Evolutionary conservation across 2,113 vertebrate genomes (phyloP).

Genomic region (Lamprologus speciosus): DNA sequence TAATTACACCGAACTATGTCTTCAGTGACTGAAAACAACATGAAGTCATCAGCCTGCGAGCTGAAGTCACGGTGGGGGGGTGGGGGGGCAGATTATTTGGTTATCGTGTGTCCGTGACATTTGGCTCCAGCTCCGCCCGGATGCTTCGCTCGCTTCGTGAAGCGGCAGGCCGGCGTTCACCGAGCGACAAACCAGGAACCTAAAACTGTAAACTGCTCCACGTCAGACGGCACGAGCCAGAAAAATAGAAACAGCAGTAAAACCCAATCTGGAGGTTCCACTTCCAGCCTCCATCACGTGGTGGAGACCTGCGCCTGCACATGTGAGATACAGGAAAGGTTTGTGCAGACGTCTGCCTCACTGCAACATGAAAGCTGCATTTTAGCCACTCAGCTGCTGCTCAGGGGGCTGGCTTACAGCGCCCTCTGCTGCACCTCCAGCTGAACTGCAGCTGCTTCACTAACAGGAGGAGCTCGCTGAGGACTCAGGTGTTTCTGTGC

Average conservation of each 20-base stretch:
- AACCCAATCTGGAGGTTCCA: background rate
- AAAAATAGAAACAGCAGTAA: fast-evolving
- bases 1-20: fast-evolving
- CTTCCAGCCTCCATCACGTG: fast-evolving
- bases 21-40: background rate
- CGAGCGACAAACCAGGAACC: background rate
- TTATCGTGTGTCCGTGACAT: fast-evolving
- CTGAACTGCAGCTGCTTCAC: background rate
- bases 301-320: background rate
- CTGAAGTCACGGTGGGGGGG: background rate
- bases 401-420: background rate
- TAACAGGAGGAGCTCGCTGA: background rate
- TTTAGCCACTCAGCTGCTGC: background rate
- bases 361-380: background rate
- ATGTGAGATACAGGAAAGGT: background rate
- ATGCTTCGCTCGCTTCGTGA: background rate
- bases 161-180: fast-evolving
- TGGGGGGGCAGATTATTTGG: background rate
- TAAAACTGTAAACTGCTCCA: background rate
- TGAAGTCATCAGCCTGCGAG: background rate
- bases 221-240: background rate
- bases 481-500: background rate
- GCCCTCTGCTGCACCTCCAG: background rate
- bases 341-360: background rate
- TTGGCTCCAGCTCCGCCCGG: background rate